Conservation (phyloP, 2,797 vertebrate genomes). For the Scyliorhinus canicula region DNA sequence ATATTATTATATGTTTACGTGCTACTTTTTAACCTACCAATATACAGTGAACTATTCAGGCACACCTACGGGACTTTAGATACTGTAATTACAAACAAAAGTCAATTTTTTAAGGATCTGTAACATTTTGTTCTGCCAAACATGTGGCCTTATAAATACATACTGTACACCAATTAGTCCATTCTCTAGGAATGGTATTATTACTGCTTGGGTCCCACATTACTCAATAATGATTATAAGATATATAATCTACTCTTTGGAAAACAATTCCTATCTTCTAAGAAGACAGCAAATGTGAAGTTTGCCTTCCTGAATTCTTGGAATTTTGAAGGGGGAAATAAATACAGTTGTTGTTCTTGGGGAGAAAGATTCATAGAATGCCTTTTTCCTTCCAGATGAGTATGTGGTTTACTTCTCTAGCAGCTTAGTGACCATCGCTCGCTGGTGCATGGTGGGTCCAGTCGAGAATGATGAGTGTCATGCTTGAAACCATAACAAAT, state of each 20-base stretch:
- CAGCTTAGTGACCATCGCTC: slow-evolving; percentile 64
- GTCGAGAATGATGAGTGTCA: slow-evolving; percentile 81
- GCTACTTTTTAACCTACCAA: slow-evolving; percentile 3
- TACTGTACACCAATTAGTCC: slow-evolving; percentile 74
- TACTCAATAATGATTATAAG: slow-evolving; percentile 6
- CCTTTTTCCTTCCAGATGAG: not conserved
- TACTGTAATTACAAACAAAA: not conserved
- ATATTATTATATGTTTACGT: not conserved
- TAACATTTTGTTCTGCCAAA: slow-evolving; percentile 57
- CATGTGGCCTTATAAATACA: slow-evolving; percentile 73
- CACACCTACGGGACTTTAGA: slow-evolving; percentile 8
- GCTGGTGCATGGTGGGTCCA: slow-evolving; percentile 62
- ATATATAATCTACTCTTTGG: slow-evolving; percentile 25
- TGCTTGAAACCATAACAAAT: slow-evolving; percentile 79
- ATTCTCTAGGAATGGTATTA: slow-evolving; percentile 95
- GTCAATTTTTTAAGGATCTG: not conserved
- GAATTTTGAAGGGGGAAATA: slow-evolving; percentile 7
- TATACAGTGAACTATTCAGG: slow-evolving; percentile 21
- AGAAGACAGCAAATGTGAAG: slow-evolving; percentile 2
- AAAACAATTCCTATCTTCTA: slow-evolving; percentile 3
- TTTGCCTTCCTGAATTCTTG: slow-evolving; percentile 5
- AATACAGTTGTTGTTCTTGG: not conserved
- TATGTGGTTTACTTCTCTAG: slow-evolving; percentile 43
- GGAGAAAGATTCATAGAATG: not conserved
- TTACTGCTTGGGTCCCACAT: slow-evolving; percentile 63